Conservation (phyloP, 35 echinoderm and acorn worm species). For the Acanthaster planci region DNA sequence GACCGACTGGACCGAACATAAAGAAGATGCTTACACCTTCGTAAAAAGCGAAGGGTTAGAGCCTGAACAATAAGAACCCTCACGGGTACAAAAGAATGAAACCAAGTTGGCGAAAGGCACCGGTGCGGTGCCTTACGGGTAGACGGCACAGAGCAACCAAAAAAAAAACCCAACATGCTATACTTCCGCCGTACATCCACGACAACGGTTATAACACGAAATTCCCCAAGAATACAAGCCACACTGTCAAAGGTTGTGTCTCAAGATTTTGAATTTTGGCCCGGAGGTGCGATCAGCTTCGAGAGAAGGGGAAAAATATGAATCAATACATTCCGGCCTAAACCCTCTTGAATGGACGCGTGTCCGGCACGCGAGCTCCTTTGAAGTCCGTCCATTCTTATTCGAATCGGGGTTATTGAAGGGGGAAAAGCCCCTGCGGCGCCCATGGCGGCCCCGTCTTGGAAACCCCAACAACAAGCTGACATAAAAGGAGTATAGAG, state of each 20-base stretch:
- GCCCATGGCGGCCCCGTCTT: not conserved
- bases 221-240: not conserved
- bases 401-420: conserved; percentile 9
- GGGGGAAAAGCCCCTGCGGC: not conserved
- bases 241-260: conserved; percentile 21
- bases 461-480: conserved; percentile 20
- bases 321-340: conserved; percentile 24
- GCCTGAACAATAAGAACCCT: too few species aligned
- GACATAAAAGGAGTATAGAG: not conserved
- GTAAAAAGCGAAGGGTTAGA: too few species aligned
- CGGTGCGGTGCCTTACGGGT: too few species aligned
- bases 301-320: not conserved
- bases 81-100: too few species aligned
- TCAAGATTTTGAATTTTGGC: conserved; percentile 24
- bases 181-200: too few species aligned
- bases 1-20: too few species aligned
- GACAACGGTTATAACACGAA: too few species aligned
- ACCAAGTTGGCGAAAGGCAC: too few species aligned
- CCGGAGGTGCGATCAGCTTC: not conserved
- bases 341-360: conserved; percentile 3
- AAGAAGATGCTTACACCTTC: too few species aligned
- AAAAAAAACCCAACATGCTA: too few species aligned
- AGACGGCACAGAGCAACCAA: too few species aligned
- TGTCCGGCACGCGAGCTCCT: conserved; percentile 20
- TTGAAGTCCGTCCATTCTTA: not conserved